A percentile compares a stretch with the other conserved stretches of the same genome.
These are phyloP conservation scores for Megatriorchis doriae DNA, from an alignment of 2,113 vertebrate species.

Conservation along the genomic window DNA sequence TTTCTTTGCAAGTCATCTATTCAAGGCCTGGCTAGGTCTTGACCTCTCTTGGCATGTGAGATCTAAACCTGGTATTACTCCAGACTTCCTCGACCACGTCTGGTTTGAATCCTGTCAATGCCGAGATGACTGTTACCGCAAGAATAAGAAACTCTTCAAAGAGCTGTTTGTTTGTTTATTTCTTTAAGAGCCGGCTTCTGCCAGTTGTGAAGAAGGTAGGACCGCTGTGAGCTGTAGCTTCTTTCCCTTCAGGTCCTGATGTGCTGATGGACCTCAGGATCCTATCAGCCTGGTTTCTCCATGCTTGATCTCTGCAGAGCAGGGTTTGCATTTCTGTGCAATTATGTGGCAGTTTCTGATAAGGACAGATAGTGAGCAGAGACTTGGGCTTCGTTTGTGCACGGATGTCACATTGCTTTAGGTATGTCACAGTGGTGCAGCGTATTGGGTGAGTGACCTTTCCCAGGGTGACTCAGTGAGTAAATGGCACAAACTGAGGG, in stretches of 20 bases:
- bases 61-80: conserved; percentile 23
- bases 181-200: neutral
- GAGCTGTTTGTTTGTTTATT: neutral
- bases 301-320: neutral
- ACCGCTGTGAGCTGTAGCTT: neutral
- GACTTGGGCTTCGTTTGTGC: neutral
- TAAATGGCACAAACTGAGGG: neutral
- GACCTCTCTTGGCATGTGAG: conserved; percentile 34
- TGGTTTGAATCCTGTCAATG: conserved; percentile 48
- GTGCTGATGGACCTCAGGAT: neutral
- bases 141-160: conserved; percentile 33
- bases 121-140: neutral
- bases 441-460: neutral
- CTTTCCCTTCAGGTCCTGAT: neutral
- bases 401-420: neutral
- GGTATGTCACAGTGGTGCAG: neutral
- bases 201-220: neutral
- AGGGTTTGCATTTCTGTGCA: neutral
- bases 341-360: neutral
- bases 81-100: neutral
- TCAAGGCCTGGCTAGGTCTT: conserved; percentile 10
- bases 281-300: neutral
- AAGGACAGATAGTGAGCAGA: neutral
- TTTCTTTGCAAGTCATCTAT: conserved; percentile 18
- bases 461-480: neutral